Evolutionary conservation across 2,888 invertebrate species (phyloP).

Genomic region (Mesochorus sp.): DNA sequence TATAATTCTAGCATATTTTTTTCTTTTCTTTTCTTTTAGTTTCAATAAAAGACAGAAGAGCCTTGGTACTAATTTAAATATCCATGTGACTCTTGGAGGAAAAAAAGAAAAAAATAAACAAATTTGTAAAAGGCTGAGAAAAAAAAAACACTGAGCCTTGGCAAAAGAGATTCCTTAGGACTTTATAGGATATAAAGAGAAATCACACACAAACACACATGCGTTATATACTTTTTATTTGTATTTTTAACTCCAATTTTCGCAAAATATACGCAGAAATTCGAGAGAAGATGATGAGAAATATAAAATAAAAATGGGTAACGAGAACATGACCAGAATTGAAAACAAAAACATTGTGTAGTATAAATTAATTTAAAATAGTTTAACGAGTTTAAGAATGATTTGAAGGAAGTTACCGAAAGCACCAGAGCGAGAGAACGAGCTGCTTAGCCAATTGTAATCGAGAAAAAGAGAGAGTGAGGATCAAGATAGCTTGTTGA

Average conservation of each 20-base stretch:
- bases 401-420: conserved; percentile 70
- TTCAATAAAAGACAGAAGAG: conserved; percentile 32
- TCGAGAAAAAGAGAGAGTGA: conserved; percentile 13
- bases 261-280: conserved; percentile 55
- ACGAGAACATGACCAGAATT: conserved; percentile 66
- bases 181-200: conserved; percentile 67
- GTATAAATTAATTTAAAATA: conserved; percentile 72
- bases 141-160: conserved; percentile 59
- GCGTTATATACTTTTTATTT: conserved; percentile 35
- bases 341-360: conserved; percentile 74
- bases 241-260: conserved; percentile 54
- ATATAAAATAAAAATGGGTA: conserved; percentile 51
- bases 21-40: conserved; percentile 38
- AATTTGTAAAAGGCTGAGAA: conserved; percentile 57
- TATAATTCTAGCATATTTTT: conserved; percentile 57
- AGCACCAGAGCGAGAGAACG: conserved; percentile 68
- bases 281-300: conserved; percentile 49
- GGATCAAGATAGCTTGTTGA: conserved; percentile 39
- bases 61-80: conserved; percentile 43
- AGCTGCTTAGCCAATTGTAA: conserved; percentile 1
- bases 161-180: conserved; percentile 70
- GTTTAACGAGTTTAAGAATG: conserved; percentile 69
- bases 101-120: conserved; percentile 49
- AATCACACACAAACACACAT: conserved; percentile 38
- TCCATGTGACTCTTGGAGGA: conserved; percentile 52